Conservation (phyloP, 2,797 vertebrate genomes). For the Coccyzus lansbergi region DNA sequence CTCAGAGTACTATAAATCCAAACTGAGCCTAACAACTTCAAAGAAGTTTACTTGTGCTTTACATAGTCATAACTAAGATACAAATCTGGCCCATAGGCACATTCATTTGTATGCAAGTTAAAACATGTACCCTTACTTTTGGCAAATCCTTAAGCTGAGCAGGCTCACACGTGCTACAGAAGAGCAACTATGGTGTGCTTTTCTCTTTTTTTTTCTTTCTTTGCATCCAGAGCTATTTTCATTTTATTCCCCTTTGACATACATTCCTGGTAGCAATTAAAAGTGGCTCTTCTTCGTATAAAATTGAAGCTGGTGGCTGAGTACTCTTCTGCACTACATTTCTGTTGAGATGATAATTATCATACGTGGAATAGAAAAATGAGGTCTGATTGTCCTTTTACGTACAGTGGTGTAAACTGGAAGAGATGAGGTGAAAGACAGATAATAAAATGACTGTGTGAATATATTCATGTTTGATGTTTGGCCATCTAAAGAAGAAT, state of each 20-base stretch:
- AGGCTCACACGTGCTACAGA: slow-evolving; percentile 11
- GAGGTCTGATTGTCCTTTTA: neutral
- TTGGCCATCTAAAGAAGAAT: neutral
- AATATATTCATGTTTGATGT: neutral
- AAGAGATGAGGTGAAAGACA: neutral
- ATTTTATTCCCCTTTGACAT: slow-evolving; percentile 55
- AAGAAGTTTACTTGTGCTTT: slow-evolving; percentile 56
- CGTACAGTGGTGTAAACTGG: neutral
- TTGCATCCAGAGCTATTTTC: neutral
- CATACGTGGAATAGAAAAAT: neutral
- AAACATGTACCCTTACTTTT: slow-evolving; percentile 17
- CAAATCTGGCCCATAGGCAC: slow-evolving; percentile 36
- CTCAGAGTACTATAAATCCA: slow-evolving; percentile 10
- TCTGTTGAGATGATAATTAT: neutral
- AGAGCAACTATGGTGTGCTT: neutral
- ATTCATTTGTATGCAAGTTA: slow-evolving; percentile 48
- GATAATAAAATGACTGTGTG: neutral
- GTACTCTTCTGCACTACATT: neutral
- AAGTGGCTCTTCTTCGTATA: neutral
- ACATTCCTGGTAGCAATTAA: slow-evolving; percentile 58
- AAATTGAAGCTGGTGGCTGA: slow-evolving; percentile 5
- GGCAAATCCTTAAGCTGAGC: slow-evolving; percentile 28
- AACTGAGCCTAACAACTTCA: slow-evolving; percentile 31
- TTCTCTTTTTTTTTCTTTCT: neutral
- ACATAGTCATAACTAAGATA: slow-evolving; percentile 54